A percentile compares a stretch with the other conserved stretches of the same genome.
phyloP scores from a whole-genome alignment of 2,113 vertebrate species.

The Pelecanus crispus region DNA sequence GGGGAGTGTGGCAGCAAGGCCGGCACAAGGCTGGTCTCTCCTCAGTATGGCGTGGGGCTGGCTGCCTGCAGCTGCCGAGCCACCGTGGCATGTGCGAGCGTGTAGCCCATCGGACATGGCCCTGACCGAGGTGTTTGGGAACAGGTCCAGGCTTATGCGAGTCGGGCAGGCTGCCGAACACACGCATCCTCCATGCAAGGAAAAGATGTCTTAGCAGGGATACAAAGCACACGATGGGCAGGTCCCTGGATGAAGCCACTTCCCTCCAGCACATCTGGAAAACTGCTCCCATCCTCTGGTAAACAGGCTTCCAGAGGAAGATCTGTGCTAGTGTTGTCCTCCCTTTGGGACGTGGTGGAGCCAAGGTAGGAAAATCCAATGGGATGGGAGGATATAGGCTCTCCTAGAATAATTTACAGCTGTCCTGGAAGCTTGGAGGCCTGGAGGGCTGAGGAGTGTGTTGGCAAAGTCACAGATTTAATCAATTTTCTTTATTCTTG shows the following conservation, averaged over 20 bases:
- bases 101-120: neutral
- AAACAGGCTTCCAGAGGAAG: constrained; percentile 59
- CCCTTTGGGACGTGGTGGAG: constrained; percentile 14
- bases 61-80: neutral
- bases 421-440: constrained; percentile 22
- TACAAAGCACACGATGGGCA: neutral
- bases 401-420: constrained; percentile 33
- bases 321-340: neutral
- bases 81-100: neutral
- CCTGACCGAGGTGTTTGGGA: constrained; percentile 18
- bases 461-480: neutral
- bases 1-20: neutral
- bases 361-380: constrained; percentile 50
- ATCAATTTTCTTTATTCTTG: neutral
- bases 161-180: neutral
- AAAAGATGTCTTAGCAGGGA: constrained; percentile 5
- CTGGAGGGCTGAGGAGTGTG: neutral
- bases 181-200: neutral
- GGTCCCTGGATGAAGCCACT: neutral
- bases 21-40: neutral
- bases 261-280: constrained; percentile 61
- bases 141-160: neutral
- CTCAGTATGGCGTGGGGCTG: rapidly evolving
- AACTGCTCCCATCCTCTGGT: constrained; percentile 24
- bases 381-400: constrained; percentile 5